Percentiles rank a stretch among this genome's conserved stretches.
These are phyloP conservation scores for Chiridota heheva DNA, from an alignment of 35 echinoderm and acorn worm genomes.

Conservation along the genomic window DNA sequence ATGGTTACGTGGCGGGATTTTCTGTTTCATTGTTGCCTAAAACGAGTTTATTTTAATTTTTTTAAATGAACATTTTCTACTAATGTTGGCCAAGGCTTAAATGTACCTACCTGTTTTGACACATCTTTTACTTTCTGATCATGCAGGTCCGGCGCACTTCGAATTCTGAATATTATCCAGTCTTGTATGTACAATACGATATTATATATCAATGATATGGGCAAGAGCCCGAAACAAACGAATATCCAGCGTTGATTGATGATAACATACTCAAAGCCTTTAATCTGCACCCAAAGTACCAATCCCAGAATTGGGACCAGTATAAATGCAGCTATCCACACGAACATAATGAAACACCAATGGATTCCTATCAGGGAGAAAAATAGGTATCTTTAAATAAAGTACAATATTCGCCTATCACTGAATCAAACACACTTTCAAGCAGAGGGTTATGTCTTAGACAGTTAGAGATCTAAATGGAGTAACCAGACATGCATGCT, in stretches of 20 bases:
- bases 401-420: no score
- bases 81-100: background rate
- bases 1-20: background rate
- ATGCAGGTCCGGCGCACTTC: constrained; percentile 66
- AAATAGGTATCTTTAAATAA: no score
- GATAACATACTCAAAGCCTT: constrained; percentile 71
- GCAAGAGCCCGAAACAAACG: constrained; percentile 64
- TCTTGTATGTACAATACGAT: constrained; percentile 41
- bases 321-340: no score
- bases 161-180: constrained; percentile 68
- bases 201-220: constrained; percentile 63
- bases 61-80: background rate
- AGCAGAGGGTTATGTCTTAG: no score
- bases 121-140: constrained; percentile 56
- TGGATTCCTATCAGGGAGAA: no score
- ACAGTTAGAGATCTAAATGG: no score
- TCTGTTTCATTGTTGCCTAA: background rate
- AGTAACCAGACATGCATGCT: no score
- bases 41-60: background rate
- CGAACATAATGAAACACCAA: no score
- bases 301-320: no score
- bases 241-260: constrained; percentile 84
- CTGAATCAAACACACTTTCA: no score
- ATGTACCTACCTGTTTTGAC: constrained; percentile 52
- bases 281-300: no score